Evolutionary conservation across 2,113 vertebrate species (phyloP).

Genomic region (Campylomormyrus numenius): DNA sequence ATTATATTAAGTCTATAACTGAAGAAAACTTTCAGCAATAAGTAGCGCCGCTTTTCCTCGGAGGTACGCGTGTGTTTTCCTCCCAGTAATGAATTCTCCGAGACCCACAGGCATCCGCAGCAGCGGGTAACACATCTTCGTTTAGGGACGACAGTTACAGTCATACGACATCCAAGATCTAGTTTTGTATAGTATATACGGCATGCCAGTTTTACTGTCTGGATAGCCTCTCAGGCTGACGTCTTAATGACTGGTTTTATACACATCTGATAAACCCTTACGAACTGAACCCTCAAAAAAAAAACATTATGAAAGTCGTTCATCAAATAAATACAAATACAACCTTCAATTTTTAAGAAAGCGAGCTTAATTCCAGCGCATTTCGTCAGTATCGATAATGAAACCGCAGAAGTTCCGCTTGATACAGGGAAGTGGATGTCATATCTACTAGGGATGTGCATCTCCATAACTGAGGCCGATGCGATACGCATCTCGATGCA

Average conservation of each 20-base stretch:
- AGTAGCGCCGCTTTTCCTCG: neutral
- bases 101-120: neutral
- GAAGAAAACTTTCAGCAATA: neutral
- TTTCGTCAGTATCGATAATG: neutral
- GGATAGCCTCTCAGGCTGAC: neutral
- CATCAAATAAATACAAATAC: neutral
- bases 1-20: neutral
- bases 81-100: neutral
- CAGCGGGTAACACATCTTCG: neutral
- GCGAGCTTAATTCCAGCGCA: neutral
- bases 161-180: neutral
- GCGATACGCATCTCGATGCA: too few species aligned
- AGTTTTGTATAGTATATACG: neutral
- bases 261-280: neutral
- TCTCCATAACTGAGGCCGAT: too few species aligned
- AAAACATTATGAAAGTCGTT: neutral
- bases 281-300: neutral
- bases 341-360: neutral
- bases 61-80: neutral
- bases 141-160: neutral
- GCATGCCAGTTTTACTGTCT: neutral
- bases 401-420: neutral
- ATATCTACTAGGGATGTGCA: neutral
- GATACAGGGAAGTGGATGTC: neutral
- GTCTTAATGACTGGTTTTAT: neutral